Conservation (phyloP, 2,113 vertebrate species). For the Nanger granti region DNA sequence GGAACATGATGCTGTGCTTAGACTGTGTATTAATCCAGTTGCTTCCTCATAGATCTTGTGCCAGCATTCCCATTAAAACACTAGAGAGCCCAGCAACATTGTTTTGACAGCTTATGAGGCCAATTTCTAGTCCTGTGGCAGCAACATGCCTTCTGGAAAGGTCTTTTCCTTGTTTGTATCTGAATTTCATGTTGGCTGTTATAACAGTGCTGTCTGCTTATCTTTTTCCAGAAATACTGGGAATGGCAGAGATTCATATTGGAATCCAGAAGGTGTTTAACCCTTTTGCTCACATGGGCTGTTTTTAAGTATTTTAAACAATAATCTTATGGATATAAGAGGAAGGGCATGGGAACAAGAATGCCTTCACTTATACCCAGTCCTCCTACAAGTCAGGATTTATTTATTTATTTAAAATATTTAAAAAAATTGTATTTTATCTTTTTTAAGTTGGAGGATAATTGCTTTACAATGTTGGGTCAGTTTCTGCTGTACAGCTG, state of each 20-base stretch:
- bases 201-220: neutral
- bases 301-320: neutral
- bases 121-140: neutral
- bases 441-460: neutral
- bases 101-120: neutral
- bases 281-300: neutral
- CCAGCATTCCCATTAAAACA: neutral
- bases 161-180: neutral
- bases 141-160: neutral
- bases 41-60: neutral
- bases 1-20: neutral
- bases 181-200: neutral
- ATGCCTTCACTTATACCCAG: neutral
- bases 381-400: neutral
- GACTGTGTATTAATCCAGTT: neutral
- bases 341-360: neutral
- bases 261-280: neutral
- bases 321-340: neutral
- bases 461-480: neutral
- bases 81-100: neutral
- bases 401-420: neutral
- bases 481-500: neutral
- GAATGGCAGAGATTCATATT: neutral
- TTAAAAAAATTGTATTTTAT: neutral
- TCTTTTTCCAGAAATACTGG: neutral